A percentile compares a stretch with the other conserved stretches of the same genome.
Evolutionary conservation across 2,888 invertebrate genomes (phyloP).

Genomic region (Amphimallon solstitiale): DNA sequence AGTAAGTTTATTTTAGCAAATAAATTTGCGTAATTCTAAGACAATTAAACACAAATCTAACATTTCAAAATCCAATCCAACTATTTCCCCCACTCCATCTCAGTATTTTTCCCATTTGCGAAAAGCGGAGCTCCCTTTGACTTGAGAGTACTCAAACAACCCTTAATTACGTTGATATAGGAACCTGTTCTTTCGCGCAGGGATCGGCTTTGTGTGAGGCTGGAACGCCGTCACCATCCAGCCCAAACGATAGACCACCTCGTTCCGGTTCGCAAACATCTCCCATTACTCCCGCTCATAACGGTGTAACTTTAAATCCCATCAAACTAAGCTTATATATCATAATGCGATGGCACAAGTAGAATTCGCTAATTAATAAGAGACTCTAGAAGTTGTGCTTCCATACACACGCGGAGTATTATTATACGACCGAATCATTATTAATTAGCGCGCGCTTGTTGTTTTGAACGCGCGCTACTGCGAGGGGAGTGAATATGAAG

Average conservation of each 20-base stretch:
- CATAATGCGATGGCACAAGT: slow-evolving; percentile 24
- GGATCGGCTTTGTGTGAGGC: slow-evolving; percentile 4
- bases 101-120: slow-evolving; percentile 1
- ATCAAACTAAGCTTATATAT: slow-evolving; percentile 29
- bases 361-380: slow-evolving; percentile 29
- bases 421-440: slow-evolving; percentile 24
- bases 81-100: background rate
- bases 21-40: no score
- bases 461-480: slow-evolving; percentile 4
- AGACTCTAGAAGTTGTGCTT: slow-evolving; percentile 2
- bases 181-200: slow-evolving; percentile 14
- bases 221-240: slow-evolving; percentile 3
- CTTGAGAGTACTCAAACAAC: slow-evolving; percentile 12
- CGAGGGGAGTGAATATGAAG: no score
- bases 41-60: background rate
- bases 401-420: slow-evolving; percentile 1
- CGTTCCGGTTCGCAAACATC: background rate
- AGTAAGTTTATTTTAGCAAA: no score
- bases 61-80: slow-evolving; percentile 5
- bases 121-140: slow-evolving; percentile 12
- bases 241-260: background rate
- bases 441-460: slow-evolving; percentile 27
- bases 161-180: slow-evolving; percentile 28
- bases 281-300: background rate
- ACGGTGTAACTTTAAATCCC: slow-evolving; percentile 18